phyloP scores from a whole-genome alignment of 2,888 invertebrate genomes.

The Scaptomyza flava region DNA sequence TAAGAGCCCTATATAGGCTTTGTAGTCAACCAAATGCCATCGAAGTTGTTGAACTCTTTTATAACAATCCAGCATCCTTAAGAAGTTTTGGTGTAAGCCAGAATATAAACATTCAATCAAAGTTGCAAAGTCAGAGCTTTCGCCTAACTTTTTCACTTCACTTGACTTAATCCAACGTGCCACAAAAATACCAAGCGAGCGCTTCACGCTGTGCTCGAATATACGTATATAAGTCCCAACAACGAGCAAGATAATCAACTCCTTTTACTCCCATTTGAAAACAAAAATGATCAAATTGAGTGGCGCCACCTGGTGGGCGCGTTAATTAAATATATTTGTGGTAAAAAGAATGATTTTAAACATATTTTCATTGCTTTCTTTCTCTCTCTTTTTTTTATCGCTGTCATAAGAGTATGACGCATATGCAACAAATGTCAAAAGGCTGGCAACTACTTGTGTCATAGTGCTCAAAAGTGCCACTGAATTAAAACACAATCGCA shows the following conservation, averaged over 20 bases:
- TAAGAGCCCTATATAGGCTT: too few relatives aligned
- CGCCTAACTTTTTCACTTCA: not conserved
- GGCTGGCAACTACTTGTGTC: not conserved
- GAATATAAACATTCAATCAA: not conserved
- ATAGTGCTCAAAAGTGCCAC: conserved; percentile 46
- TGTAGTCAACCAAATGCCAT: too few relatives aligned
- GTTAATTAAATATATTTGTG: not conserved
- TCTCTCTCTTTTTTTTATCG: too few relatives aligned
- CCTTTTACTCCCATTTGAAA: not conserved
- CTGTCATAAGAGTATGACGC: too few relatives aligned
- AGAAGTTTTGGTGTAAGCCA: not conserved
- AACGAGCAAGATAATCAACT: not conserved
- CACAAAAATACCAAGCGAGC: not conserved
- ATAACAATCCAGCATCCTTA: not conserved
- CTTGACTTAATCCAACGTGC: not conserved
- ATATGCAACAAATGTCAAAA: conserved; percentile 51
- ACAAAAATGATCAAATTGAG: not conserved
- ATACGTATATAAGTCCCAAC: not conserved
- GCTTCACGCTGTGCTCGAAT: not conserved
- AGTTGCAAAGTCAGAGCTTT: not conserved
- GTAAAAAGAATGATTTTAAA: too few relatives aligned
- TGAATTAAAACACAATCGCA: conserved; percentile 60
- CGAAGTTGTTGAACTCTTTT: too few relatives aligned
- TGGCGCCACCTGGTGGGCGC: conserved; percentile 17
- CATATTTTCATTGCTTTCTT: too few relatives aligned